These are phyloP conservation scores for Taenioides sp. DNA, from an alignment of 2,797 vertebrate species.

Conservation along the genomic window DNA sequence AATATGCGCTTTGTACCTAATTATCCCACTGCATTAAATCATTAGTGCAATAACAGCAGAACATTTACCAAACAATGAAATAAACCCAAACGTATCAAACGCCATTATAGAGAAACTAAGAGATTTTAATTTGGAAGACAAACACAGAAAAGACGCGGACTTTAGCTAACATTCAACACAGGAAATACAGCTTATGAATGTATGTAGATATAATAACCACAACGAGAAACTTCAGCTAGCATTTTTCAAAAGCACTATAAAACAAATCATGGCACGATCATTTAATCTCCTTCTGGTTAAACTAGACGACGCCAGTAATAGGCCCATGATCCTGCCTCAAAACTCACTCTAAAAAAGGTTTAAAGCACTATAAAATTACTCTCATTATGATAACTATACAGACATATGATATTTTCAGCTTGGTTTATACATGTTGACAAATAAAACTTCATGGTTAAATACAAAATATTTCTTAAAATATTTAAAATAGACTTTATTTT, in stretches of 20 bases:
- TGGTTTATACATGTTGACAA: slow-evolving; percentile 70
- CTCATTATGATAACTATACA: slow-evolving; percentile 73
- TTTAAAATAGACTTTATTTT: slow-evolving; percentile 86
- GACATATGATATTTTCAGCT: slow-evolving; percentile 73
- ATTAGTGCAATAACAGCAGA: slow-evolving; percentile 63
- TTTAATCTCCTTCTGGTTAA: slow-evolving; percentile 53
- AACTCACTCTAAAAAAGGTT: slow-evolving; percentile 22
- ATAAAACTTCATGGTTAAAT: slow-evolving; percentile 81
- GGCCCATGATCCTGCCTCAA: slow-evolving; percentile 1
- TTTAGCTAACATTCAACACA: slow-evolving; percentile 53
- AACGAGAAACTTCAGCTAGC: slow-evolving; percentile 55
- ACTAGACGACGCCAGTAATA: slow-evolving; percentile 53
- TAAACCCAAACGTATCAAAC: slow-evolving; percentile 49
- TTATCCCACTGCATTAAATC: slow-evolving; percentile 51
- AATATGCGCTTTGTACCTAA: slow-evolving; percentile 47
- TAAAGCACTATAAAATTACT: slow-evolving; percentile 80
- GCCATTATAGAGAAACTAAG: slow-evolving; percentile 57
- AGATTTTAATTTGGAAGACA: slow-evolving; percentile 70
- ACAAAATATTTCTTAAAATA: slow-evolving; percentile 86
- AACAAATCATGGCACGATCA: slow-evolving; percentile 69
- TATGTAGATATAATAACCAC: slow-evolving; percentile 59
- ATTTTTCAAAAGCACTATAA: slow-evolving; percentile 68
- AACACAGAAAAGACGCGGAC: slow-evolving; percentile 69
- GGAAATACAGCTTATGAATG: slow-evolving; percentile 51
- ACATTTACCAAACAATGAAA: slow-evolving; percentile 36